phyloP scores from a whole-genome alignment of 1,140 invertebrate genomes.

The Chironomus tepperi region DNA sequence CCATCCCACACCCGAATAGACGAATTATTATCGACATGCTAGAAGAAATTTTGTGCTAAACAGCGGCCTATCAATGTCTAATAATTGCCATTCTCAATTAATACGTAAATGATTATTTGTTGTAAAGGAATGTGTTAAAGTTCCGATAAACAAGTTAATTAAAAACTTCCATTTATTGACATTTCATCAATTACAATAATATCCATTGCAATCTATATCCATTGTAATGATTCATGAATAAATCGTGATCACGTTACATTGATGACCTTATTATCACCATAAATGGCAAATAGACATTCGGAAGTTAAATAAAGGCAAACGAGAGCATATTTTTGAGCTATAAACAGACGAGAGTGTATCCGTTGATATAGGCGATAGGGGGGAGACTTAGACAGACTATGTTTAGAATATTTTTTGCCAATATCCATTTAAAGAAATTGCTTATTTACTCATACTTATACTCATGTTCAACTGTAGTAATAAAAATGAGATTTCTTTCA shows the following conservation, averaged over 20 bases:
- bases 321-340: neutral
- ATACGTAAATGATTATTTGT: too few relatives aligned
- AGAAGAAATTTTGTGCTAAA: too few relatives aligned
- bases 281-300: neutral
- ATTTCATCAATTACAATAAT: neutral
- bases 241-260: slow-evolving; percentile 7
- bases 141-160: neutral
- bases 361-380: neutral
- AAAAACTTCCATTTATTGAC: neutral
- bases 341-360: neutral
- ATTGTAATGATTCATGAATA: neutral
- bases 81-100: too few relatives aligned
- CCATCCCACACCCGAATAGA: too few relatives aligned
- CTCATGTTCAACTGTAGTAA: too few relatives aligned
- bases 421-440: too few relatives aligned
- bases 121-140: neutral
- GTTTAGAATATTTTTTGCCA: too few relatives aligned
- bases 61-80: too few relatives aligned
- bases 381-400: too few relatives aligned
- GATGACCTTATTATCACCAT: neutral
- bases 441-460: too few relatives aligned
- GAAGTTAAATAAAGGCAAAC: slow-evolving; percentile 2
- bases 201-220: neutral
- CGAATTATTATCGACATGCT: too few relatives aligned
- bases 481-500: too few relatives aligned